Evolutionary conservation across 2,888 invertebrate genomes (phyloP).

Genomic region (Heteromurus nitidus): DNA sequence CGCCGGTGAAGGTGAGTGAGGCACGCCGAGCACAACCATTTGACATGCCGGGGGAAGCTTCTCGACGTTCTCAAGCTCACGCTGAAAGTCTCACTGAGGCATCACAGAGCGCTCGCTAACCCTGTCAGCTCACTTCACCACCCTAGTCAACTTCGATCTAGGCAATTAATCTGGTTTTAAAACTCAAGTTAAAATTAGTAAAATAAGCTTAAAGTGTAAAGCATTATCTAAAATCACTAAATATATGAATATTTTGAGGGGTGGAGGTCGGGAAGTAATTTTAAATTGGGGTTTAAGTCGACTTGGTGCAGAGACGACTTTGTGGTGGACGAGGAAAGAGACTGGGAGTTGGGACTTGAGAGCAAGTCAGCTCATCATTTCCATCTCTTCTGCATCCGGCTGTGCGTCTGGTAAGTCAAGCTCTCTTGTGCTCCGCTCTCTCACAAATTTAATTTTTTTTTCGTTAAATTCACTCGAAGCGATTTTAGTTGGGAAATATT

Average conservation of each 20-base stretch:
- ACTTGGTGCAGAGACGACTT: slow-evolving; percentile 33
- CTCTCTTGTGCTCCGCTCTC: slow-evolving; percentile 39
- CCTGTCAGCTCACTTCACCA: slow-evolving; percentile 45
- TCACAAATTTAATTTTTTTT: background rate
- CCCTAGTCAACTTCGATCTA: slow-evolving; percentile 12
- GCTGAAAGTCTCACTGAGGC: slow-evolving; percentile 8
- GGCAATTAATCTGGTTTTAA: background rate
- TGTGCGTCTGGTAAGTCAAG: slow-evolving; percentile 72
- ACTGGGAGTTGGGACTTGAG: slow-evolving; percentile 37
- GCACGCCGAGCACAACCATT: slow-evolving; percentile 34
- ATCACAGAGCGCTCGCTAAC: background rate
- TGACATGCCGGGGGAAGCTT: slow-evolving; percentile 51
- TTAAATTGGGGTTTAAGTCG: background rate
- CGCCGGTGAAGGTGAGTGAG: slow-evolving; percentile 21
- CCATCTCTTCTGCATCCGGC: slow-evolving; percentile 72
- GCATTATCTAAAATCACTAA: background rate
- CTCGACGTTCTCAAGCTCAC: slow-evolving; percentile 18
- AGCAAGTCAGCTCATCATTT: slow-evolving; percentile 59
- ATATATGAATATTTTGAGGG: slow-evolving; percentile 13
- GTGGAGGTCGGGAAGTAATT: slow-evolving; percentile 11
- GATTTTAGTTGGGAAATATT: slow-evolving; percentile 2
- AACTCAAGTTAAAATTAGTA: background rate
- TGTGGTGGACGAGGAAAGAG: slow-evolving; percentile 33
- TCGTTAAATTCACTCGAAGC: background rate
- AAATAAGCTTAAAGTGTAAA: too few relatives aligned